Evolutionary conservation across 2,888 invertebrate species (phyloP).

Genomic region (Pseudoips prasinana): DNA sequence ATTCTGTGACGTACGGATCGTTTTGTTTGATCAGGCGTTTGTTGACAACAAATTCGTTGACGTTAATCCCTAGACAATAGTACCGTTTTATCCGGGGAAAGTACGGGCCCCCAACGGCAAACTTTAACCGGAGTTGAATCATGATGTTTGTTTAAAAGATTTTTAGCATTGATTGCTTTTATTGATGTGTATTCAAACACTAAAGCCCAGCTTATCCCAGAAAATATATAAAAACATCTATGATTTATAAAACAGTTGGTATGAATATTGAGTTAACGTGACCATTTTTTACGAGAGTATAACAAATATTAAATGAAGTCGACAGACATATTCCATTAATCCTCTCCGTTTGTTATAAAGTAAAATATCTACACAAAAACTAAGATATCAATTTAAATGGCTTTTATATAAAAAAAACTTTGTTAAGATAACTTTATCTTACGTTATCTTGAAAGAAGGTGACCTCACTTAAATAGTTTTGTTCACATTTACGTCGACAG

Average conservation of each 20-base stretch:
- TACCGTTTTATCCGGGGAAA: slow-evolving; percentile 60
- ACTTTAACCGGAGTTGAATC: slow-evolving; percentile 59
- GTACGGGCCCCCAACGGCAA: slow-evolving; percentile 52
- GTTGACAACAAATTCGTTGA: slow-evolving; percentile 79
- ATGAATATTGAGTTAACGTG: no score
- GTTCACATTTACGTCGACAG: no score
- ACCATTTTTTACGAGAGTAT: no score
- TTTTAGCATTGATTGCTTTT: slow-evolving; percentile 50
- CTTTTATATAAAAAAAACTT: not conserved
- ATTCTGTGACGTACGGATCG: slow-evolving; percentile 60
- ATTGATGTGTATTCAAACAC: slow-evolving; percentile 39
- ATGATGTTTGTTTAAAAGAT: slow-evolving; percentile 65
- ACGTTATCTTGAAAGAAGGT: slow-evolving; percentile 5
- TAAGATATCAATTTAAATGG: no score
- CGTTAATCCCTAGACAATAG: slow-evolving; percentile 79
- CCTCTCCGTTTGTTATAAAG: no score
- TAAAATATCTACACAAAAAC: no score
- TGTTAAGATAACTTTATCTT: not conserved
- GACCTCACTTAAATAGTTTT: slow-evolving; percentile 3
- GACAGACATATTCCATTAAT: no score
- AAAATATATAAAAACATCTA: slow-evolving; percentile 26
- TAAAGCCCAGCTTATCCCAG: slow-evolving; percentile 22
- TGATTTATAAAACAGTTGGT: no score
- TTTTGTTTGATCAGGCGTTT: slow-evolving; percentile 79
- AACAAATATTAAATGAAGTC: no score